These are phyloP conservation scores for Priocnemis perturbator DNA, from an alignment of 2,888 invertebrate genomes.

Conservation along the genomic window DNA sequence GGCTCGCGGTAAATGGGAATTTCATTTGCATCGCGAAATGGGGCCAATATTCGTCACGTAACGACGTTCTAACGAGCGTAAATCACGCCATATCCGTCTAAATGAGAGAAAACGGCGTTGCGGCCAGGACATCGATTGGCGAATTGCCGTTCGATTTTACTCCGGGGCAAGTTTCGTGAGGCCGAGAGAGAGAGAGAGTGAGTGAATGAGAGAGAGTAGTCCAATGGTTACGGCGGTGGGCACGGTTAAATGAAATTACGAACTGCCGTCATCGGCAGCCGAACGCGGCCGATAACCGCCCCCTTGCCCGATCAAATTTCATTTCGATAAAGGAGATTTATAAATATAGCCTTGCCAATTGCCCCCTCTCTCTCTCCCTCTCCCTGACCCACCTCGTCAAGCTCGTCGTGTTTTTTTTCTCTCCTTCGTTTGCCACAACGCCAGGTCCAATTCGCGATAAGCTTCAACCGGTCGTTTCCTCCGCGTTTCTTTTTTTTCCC, in stretches of 20 bases:
- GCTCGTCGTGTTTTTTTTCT: constrained; percentile 44
- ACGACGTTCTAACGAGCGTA: too few relatives aligned
- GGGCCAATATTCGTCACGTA: too few relatives aligned
- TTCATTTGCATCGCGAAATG: too few relatives aligned
- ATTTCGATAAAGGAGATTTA: constrained; percentile 60
- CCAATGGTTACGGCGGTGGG: background rate
- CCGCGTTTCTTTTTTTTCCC: constrained; percentile 23
- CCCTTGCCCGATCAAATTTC: constrained; percentile 45
- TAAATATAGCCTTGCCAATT: constrained; percentile 35
- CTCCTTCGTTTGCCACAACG: constrained; percentile 36
- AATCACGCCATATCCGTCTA: too few relatives aligned
- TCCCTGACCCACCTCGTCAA: background rate
- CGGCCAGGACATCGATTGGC: background rate
- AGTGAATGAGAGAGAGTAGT: background rate
- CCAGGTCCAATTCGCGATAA: constrained; percentile 50
- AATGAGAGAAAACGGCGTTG: background rate
- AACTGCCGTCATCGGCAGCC: constrained; percentile 10
- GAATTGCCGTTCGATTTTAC: constrained; percentile 1
- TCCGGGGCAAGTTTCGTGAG: constrained; percentile 20
- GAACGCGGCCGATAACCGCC: constrained; percentile 9
- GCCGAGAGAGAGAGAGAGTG: constrained; percentile 13
- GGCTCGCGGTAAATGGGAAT: too few relatives aligned
- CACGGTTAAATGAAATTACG: constrained; percentile 28
- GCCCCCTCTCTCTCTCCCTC: constrained; percentile 17
- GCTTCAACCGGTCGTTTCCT: constrained; percentile 26